These are phyloP conservation scores for Drosophila mimetica DNA, from an alignment of 2,888 invertebrate genomes.

Conservation along the genomic window DNA sequence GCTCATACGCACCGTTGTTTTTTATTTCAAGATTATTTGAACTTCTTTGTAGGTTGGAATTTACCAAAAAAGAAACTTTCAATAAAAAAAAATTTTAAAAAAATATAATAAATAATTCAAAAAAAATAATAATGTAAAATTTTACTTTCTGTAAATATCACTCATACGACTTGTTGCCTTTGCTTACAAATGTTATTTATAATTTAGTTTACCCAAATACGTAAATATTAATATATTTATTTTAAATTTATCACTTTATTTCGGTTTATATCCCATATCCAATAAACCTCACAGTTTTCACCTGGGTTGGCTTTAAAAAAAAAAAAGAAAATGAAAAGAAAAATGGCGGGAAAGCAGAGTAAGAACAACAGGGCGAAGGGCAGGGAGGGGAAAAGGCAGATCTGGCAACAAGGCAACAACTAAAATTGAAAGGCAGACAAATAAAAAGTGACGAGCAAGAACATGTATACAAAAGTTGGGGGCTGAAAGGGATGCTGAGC, in stretches of 20 bases:
- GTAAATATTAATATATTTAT: not conserved
- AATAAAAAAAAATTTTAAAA: too few species aligned
- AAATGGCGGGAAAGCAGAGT: constrained; percentile 16
- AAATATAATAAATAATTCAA: too few species aligned
- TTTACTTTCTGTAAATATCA: not conserved
- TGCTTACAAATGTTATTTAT: not conserved
- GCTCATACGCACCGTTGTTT: constrained; percentile 13
- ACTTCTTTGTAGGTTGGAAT: not conserved
- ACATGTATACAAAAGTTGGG: not conserved
- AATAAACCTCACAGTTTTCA: constrained; percentile 8
- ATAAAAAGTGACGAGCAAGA: constrained; percentile 32
- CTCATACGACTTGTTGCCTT: not conserved
- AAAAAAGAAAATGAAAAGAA: not conserved
- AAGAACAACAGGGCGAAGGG: constrained; percentile 21
- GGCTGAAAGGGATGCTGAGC: constrained; percentile 45
- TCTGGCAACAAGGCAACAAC: constrained; percentile 40
- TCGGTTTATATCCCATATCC: not conserved
- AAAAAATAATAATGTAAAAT: too few species aligned
- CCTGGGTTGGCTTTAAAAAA: not conserved
- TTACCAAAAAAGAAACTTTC: too few species aligned
- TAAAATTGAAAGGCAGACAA: constrained; percentile 49
- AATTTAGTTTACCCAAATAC: not conserved
- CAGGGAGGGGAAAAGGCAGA: not conserved
- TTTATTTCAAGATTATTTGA: not conserved
- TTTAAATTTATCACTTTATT: not conserved